Conservation (phyloP, 2,888 invertebrate species). For the Eupithecia insigniata region DNA sequence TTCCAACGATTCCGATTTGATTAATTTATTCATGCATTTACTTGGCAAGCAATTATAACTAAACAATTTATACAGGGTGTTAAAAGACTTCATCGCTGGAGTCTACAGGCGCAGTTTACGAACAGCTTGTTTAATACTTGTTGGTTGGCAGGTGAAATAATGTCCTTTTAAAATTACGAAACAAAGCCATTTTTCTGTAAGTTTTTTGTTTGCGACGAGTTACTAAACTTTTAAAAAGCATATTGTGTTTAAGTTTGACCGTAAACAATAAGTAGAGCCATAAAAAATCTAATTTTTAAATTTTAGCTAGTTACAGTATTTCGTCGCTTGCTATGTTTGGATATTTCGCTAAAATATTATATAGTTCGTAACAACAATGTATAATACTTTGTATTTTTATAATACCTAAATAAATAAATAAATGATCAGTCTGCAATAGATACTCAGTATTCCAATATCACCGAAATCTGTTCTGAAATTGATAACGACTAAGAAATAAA, state of each 20-base stretch:
- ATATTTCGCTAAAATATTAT: too few species aligned
- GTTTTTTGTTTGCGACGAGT: background rate
- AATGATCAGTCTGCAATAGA: background rate
- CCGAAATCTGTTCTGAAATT: background rate
- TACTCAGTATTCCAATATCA: background rate
- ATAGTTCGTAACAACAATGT: too few species aligned
- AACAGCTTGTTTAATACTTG: background rate
- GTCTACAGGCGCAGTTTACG: background rate
- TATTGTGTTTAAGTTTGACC: background rate
- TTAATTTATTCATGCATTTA: slow-evolving; percentile 13
- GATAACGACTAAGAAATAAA: background rate
- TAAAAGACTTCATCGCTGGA: background rate
- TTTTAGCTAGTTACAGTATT: too few species aligned
- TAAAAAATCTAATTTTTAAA: too few species aligned
- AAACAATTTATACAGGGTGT: slow-evolving; percentile 6
- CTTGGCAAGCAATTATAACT: background rate
- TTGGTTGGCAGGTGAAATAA: background rate
- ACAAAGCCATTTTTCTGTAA: background rate
- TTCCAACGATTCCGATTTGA: slow-evolving; percentile 6
- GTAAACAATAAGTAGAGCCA: background rate
- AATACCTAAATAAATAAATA: too few species aligned
- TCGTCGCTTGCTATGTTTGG: too few species aligned
- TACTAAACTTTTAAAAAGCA: too few species aligned
- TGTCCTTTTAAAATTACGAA: background rate
- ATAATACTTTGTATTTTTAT: too few species aligned